Evolutionary conservation across 1,140 invertebrate species (phyloP).

Genomic region (Steinernema feltiae): DNA sequence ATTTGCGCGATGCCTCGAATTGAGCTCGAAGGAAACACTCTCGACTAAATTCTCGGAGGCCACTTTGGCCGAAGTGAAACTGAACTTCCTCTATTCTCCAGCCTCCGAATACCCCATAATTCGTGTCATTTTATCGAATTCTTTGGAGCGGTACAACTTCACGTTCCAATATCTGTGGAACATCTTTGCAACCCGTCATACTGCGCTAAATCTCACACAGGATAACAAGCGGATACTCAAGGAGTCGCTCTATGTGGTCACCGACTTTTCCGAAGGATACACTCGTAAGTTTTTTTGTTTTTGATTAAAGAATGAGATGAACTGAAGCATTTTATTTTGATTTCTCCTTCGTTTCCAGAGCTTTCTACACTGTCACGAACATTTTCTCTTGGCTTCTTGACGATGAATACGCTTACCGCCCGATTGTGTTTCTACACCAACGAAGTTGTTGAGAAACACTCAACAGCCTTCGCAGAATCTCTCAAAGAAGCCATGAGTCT

Average conservation of each 20-base stretch:
- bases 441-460: neutral
- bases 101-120: neutral
- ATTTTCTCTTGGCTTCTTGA: neutral
- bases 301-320: no score
- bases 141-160: neutral
- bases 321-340: neutral
- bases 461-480: neutral
- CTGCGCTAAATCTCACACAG: neutral
- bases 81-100: neutral
- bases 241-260: neutral
- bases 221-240: neutral
- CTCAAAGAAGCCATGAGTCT: neutral
- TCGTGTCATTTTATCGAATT: neutral
- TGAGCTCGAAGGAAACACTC: neutral
- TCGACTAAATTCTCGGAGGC: neutral
- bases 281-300: neutral
- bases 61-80: neutral
- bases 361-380: neutral
- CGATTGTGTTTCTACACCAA: neutral
- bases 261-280: neutral
- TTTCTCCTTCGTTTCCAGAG: neutral
- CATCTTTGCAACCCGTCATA: conserved; percentile 5
- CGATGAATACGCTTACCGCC: neutral
- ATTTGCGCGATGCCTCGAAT: neutral
- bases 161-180: neutral